Conservation (phyloP, 2,797 vertebrate genomes). For the Antennarius maculatus region DNA sequence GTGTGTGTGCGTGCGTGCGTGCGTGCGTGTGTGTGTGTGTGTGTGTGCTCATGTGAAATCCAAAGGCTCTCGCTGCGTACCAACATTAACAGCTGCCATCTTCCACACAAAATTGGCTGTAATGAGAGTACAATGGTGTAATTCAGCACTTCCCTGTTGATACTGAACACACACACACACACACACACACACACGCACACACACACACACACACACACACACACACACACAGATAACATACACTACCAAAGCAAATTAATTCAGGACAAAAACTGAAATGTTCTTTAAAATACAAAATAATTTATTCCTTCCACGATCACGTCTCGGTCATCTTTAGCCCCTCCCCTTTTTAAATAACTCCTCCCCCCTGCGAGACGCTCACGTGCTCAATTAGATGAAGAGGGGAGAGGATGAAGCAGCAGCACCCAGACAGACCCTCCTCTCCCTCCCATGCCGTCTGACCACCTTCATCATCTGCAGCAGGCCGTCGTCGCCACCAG, state of each 20-base stretch:
- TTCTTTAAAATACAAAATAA: too few species aligned
- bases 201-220: conserved; percentile 15
- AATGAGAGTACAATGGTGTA: conserved; percentile 76
- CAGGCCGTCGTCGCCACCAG: conserved; percentile 38
- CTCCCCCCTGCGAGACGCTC: not conserved
- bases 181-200: conserved; percentile 7
- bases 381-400: conserved; percentile 8
- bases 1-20: conserved; percentile 28
- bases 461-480: conserved; percentile 56
- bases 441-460: conserved; percentile 27
- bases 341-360: not conserved
- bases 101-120: conserved; percentile 71
- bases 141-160: conserved; percentile 73
- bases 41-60: conserved; percentile 44
- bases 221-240: not conserved
- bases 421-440: conserved; percentile 47
- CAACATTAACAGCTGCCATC: conserved; percentile 82
- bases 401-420: conserved; percentile 33
- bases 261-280: too few species aligned
- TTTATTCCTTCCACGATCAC: too few species aligned
- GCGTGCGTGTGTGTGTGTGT: conserved; percentile 25
- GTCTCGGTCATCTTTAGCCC: too few species aligned
- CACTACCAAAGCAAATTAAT: too few species aligned
- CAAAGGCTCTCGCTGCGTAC: conserved; percentile 53
- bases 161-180: conserved; percentile 47